Base-by-base conservation (phyloP, 2,797 vertebrate species). In the Harpagifer antarcticus region DNA sequence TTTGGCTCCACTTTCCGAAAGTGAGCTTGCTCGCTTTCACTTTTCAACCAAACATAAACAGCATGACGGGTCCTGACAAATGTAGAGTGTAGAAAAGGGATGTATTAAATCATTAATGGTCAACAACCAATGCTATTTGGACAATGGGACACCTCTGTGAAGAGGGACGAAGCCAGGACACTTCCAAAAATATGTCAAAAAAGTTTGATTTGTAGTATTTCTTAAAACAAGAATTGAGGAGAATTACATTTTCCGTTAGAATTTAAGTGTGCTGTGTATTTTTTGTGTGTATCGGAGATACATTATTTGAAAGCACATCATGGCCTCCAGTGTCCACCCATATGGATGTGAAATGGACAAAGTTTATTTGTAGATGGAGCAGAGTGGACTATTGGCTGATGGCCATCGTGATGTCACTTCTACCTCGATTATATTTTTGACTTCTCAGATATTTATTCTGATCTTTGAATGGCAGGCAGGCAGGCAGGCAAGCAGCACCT, bases 401-500 rank as follows among this genome's bases (percentile, higher is more conserved):
- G 86, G 86, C 84, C 88, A 82, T 71, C 57, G 64, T 91, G 88
- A 91, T 91, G 88, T 86, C 89, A 93, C 85, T 90, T 92, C 88
- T 91, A 89, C 88, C 89, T 91, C 81, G 33, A 63, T 71, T 79
- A 68, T 59, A 65, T 23, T 72, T 47, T 78, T 49, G 12, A 59
- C 68, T 79, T 83, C 60, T 70, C 12, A 71, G 60, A 78, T 78
- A 83, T 74, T 84, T 69, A 50, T 42, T 88, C 49, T 75, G 54
- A 53, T 77, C 83, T 92, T 85, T 85, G 63, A 90, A 92, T 85
- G 89, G 89, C 91, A 94, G 92, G 94, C 92, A 94, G 93, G 94
- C 94, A 96, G 96, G 96, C 97, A 98, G 97, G 97, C 98, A 98
- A 96, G 97, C 97, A 97, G 96, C 96, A 99, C 98, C 97, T 99